Percentiles rank a stretch among this genome's conserved stretches.
These are phyloP conservation scores for Cheirogaleus major DNA, from an alignment of 2,797 vertebrate genomes.

Conservation along the genomic window DNA sequence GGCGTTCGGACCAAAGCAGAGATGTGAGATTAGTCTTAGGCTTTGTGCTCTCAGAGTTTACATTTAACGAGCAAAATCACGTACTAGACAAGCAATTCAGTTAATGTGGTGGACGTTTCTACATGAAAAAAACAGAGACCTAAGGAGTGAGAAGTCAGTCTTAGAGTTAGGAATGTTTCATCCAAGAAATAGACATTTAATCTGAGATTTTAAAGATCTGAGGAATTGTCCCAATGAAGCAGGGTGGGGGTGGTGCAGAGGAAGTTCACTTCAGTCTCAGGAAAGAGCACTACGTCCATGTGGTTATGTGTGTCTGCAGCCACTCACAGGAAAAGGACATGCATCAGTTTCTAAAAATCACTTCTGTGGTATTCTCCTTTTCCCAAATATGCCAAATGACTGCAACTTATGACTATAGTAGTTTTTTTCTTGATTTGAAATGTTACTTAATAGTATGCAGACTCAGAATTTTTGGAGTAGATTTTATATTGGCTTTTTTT, in stretches of 20 bases:
- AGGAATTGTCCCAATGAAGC: background rate
- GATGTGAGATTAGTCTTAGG: background rate
- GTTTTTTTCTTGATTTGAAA: background rate
- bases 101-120: background rate
- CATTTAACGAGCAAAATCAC: background rate
- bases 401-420: background rate
- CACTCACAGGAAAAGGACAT: background rate
- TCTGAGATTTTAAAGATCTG: background rate
- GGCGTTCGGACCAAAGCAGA: too few relatives aligned
- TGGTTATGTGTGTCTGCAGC: background rate
- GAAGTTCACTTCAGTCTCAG: background rate
- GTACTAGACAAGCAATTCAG: background rate
- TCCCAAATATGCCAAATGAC: background rate
- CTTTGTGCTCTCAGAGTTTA: background rate
- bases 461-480: background rate
- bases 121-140: too few relatives aligned
- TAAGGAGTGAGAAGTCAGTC: background rate
- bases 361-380: background rate
- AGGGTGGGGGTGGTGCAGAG: rapidly evolving
- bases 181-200: background rate
- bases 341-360: background rate
- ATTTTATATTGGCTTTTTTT: background rate
- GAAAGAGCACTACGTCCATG: rapidly evolving
- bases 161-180: background rate
- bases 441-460: background rate